Conservation (phyloP, 2,113 vertebrate genomes). For the Cyanoderma ruficeps region DNA sequence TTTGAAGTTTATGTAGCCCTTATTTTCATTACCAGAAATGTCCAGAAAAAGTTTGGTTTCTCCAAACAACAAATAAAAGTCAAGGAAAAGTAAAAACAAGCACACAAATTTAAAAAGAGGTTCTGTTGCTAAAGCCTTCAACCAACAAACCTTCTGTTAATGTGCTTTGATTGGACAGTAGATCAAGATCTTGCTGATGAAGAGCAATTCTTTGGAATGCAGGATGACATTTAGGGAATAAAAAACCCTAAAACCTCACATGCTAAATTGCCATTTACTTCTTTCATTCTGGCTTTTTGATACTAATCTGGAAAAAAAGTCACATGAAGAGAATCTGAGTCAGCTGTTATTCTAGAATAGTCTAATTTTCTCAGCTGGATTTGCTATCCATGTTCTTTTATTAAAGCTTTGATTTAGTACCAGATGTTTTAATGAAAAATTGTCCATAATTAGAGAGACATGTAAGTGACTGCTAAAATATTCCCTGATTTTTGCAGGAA, state of each 20-base stretch:
- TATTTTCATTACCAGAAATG: not conserved
- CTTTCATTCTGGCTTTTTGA: not conserved
- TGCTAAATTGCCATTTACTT: not conserved
- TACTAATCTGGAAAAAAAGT: not conserved
- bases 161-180: not conserved
- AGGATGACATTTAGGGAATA: not conserved
- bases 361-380: not conserved
- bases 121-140: not conserved
- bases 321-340: not conserved
- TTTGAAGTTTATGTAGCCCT: not conserved
- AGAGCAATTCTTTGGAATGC: not conserved
- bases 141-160: not conserved
- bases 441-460: not conserved
- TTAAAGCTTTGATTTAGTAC: not conserved
- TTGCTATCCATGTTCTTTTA: not conserved
- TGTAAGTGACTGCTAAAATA: not conserved
- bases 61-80: not conserved
- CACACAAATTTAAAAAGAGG: not conserved
- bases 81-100: not conserved
- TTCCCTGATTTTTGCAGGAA: not conserved
- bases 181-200: not conserved
- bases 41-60: not conserved
- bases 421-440: not conserved
- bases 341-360: not conserved
- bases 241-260: accelerated